Conservation (phyloP, 2,113 vertebrate genomes). For the Bucco capensis region DNA sequence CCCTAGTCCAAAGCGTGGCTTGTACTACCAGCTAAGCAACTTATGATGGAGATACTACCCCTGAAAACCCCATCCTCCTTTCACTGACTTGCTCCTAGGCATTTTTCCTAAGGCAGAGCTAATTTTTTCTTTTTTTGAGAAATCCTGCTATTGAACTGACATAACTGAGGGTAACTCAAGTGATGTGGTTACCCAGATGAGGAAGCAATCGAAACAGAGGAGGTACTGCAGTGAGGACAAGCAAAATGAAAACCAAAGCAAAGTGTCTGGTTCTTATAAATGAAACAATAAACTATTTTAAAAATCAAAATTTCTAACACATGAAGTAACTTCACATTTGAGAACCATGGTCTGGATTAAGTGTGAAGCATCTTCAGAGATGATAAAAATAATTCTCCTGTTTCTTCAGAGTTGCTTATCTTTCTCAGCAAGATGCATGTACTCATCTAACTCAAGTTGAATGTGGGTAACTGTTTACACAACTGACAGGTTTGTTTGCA, state of each 20-base stretch:
- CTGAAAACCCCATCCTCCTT: background rate
- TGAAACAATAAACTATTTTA: background rate
- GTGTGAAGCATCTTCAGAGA: background rate
- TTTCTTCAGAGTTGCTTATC: background rate
- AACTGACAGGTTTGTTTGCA: background rate
- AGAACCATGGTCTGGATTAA: background rate
- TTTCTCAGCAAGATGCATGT: background rate
- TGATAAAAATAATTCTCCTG: background rate
- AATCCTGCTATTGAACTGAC: background rate
- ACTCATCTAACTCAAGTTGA: background rate
- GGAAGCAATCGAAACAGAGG: background rate
- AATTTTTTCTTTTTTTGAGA: background rate
- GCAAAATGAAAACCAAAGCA: background rate
- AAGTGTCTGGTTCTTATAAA: background rate
- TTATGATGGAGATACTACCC: fast-evolving
- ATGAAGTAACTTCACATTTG: background rate
- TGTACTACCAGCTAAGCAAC: background rate
- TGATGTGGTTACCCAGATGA: background rate
- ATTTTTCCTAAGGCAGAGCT: background rate
- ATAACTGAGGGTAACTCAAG: background rate
- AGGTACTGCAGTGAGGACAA: background rate
- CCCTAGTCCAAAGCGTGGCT: background rate
- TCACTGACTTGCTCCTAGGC: background rate
- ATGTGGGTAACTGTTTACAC: background rate
- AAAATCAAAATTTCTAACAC: background rate